Percentiles rank a stretch among this genome's conserved stretches.
Conservation (phyloP, 1,140 invertebrate species). For the Cotesia glomerata region DNA sequence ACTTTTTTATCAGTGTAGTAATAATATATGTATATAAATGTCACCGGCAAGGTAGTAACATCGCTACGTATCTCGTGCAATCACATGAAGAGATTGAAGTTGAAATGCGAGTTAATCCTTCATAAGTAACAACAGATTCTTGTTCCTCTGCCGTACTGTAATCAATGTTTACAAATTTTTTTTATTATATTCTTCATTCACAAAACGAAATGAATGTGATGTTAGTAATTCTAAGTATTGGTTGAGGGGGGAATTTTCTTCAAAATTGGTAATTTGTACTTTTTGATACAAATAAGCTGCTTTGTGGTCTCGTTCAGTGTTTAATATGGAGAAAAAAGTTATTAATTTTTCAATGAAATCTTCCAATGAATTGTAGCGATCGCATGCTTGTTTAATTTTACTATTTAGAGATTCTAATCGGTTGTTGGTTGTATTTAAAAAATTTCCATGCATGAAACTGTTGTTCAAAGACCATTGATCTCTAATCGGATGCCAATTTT, state of each 20-base stretch:
- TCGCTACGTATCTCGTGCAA: slow-evolving; percentile 3
- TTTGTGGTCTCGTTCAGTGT: slow-evolving; percentile 19
- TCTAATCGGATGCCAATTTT: slow-evolving; percentile 16
- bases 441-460: slow-evolving; percentile 12
- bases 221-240: slow-evolving; percentile 7
- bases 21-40: background rate
- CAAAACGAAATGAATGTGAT: background rate
- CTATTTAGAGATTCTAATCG: slow-evolving; percentile 19
- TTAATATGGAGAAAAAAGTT: background rate
- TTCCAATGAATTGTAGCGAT: slow-evolving; percentile 4
- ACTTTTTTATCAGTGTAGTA: background rate
- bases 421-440: slow-evolving; percentile 28
- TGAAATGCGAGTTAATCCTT: background rate
- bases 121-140: background rate
- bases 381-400: slow-evolving; percentile 19
- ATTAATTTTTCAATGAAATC: slow-evolving; percentile 23
- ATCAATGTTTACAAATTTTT: background rate
- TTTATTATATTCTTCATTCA: background rate
- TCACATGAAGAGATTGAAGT: background rate
- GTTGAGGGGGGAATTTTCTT: background rate
- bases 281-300: slow-evolving; percentile 16
- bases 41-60: slow-evolving; percentile 25
- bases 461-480: slow-evolving; percentile 16
- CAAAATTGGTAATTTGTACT: background rate
- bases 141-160: background rate